Base-by-base conservation (phyloP, 2,797 vertebrate species). In the Ctenopoma multispine region DNA sequence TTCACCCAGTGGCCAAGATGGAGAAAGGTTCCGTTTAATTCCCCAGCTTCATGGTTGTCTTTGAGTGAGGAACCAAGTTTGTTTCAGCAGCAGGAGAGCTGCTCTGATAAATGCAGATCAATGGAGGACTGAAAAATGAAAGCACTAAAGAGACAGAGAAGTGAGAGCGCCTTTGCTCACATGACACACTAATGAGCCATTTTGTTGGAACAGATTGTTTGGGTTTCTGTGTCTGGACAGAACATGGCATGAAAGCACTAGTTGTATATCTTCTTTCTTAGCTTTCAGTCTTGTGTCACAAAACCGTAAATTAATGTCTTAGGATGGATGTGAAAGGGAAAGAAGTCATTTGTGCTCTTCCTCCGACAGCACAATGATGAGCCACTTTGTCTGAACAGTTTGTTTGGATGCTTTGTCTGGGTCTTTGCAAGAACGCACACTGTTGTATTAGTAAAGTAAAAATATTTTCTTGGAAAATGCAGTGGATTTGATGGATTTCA, bases 161-260 rank as follows among this genome's bases (percentile, higher is more conserved):
- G 21, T 3, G 21, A 48, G 47, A 59, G n/a, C 20, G 48, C n/a
- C 57, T 70, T 53, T 38, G 65, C 53, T 41, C n/a, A 20, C 6
- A 57, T 41, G 20, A 74, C 59, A 56, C 58, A 58, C 4, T 60
- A 63, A 81, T 55, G 47, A 68, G 18, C 20, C 43, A 14, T 63
- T 81, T 74, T 50, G 38, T 77, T 63, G 60, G 31, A 63, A 53
- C 62, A 44, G 24, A 50, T 47, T 61, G 29, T 73, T 68, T 64
- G 46, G 15, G 11, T 56, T 43, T 61, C 43, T 66, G 21, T 31
- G 12, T 65, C 61, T 70, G 61, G 47, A 56, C 7, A n/a, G 29
- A 11, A 58, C n/a, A 48, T 15, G 15, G 14, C 58, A n/a, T n/a
- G 18, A 63, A 44, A 56, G 34, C 29, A 4, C 15, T 1, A 50